Base-by-base conservation (phyloP, 2,888 invertebrate species). In the Parochlus steinenii region DNA sequence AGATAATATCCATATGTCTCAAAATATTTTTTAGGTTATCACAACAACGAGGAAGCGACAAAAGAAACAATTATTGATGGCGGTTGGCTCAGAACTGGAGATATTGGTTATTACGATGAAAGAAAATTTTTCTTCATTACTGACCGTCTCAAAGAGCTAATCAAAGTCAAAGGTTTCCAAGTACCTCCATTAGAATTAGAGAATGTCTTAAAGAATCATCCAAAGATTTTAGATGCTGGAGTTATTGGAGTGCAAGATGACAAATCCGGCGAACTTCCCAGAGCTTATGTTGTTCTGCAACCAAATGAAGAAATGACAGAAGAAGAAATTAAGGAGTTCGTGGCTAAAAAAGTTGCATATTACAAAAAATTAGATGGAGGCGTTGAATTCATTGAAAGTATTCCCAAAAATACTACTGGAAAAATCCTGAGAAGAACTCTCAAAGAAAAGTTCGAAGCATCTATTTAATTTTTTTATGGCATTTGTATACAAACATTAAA, bases 321-420 rank as follows among this genome's bases (percentile, higher is more conserved):
- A 11, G 61, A 68, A 12, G 69, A 74, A 18, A 63, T 85, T 5
- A 52, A 66, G 31, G 55, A 65, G 1, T 79, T 67, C 51, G 64
- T 82, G 1, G 67, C 64, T 25, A 62, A 63, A 28, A 71, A 72
- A 54, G 79, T 86, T 1, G 72, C 82, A 0, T 64, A 72, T 6
- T 85, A 76, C 51, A 90, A 90, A 50, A 69, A 69, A 45, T 60
- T 89, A 14, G 61, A 64, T 48, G 71, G 67, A n/a, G 70, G 79
- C 23, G 63, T 85, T 4, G 54, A 62, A 15, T 71, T 82, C 43
- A 53, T 77, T n/a, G 63, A 70, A 1, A 58, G 55, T 33, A 73
- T 86, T 46, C 85, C 85, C 1, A 83, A 80, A 55, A 78, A 69
- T 49, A 61, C 71, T 0, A 67, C 80, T 1, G 86, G 85, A 2